Base-by-base conservation (phyloP, 92 coral and sea anemone genomes). In the Phenganax stokvisi region DNA sequence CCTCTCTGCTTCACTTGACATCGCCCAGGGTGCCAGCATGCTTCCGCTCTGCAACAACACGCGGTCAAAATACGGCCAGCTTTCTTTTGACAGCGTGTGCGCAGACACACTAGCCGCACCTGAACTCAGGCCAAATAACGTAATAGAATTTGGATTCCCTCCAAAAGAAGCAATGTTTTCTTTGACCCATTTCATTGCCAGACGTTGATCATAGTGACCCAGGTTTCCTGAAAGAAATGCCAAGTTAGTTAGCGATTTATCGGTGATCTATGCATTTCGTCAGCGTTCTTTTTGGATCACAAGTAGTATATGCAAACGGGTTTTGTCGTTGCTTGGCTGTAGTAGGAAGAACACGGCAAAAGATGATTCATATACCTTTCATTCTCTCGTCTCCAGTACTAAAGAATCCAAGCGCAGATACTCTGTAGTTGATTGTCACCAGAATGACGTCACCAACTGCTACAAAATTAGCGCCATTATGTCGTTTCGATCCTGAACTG, bases 181-280 rank as follows among this genome's bases (percentile, higher is more conserved):
- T 68, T 68, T 68, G 10, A 68, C 73, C 73, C 73, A 68, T 68
- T 68, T 68, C 54, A 68, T 68, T 3, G 73, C 73, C 73, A 68
- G 15, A 11, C 73, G 73, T 68, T 68, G 73, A 44, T 68, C 73
- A 28, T 68, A 68, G 1, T 30, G 73, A 28, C 81, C 89, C 51
- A 91, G 90, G 56, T 84, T 91, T 6, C 96, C 96, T 17, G 96
- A 89, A 60, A 89, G 81, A 53, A 89, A 91, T 6, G 91, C 84
- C 7, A 91, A 89, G 67, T 83, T 85, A 1, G 80, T 91, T 6
- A 88, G 89, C 52, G 85, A 91, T 61, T 28, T 91, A 83, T 91
- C 80, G 6, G 91, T 61, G 67, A 61, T 28, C 67, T 15, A 61
- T 61, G 1, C 13, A 17, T 61, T 3, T 13, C 8, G 30, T 28